A percentile compares a stretch with the other conserved stretches of the same genome.
phyloP scores from a whole-genome alignment of 2,113 vertebrate genomes.

The Reinhardtius hippoglossoides region DNA sequence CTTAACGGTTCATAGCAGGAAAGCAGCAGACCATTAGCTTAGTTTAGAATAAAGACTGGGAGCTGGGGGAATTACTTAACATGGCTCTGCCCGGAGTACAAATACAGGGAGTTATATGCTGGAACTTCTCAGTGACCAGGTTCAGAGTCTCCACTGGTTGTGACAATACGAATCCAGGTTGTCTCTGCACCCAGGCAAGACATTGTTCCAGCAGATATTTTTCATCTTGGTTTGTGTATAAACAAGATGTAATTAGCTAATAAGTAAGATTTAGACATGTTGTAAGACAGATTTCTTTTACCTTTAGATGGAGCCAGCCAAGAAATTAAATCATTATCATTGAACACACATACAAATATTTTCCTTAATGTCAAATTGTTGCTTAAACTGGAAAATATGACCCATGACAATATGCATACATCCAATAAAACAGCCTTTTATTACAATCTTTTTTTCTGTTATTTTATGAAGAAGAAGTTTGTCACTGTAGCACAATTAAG shows the following conservation, averaged over 20 bases:
- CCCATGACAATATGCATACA: too few relatives aligned
- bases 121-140: neutral
- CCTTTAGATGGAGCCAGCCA: neutral
- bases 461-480: neutral
- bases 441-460: neutral
- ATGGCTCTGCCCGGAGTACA: neutral
- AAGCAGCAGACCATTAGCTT: neutral
- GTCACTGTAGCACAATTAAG: slow-evolving; percentile 21
- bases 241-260: too few relatives aligned
- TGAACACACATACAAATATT: too few relatives aligned
- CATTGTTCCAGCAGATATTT: too few relatives aligned
- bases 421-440: too few relatives aligned
- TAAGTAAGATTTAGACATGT: too few relatives aligned
- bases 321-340: too few relatives aligned
- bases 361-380: too few relatives aligned
- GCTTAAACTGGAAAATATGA: too few relatives aligned
- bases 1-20: neutral
- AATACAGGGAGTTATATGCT: neutral
- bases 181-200: too few relatives aligned
- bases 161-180: neutral
- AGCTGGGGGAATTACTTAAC: neutral
- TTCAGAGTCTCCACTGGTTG: neutral
- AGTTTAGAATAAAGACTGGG: neutral
- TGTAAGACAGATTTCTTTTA: too few relatives aligned
- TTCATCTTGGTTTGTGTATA: too few relatives aligned